Evolutionary conservation across 1,140 invertebrate species (phyloP).

Genomic region (Lordiphosa stackelbergi): DNA sequence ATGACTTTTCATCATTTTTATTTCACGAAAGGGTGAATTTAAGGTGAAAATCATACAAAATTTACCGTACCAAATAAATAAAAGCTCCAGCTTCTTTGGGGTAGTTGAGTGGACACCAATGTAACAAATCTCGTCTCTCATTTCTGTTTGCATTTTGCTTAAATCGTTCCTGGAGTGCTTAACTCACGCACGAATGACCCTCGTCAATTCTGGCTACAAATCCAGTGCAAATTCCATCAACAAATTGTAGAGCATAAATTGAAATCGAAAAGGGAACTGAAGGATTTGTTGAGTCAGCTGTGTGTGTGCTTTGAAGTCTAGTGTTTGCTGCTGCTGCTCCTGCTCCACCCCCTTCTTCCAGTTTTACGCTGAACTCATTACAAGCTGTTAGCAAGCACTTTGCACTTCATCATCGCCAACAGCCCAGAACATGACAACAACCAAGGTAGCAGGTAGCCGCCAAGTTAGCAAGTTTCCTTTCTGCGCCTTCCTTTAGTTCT

Average conservation of each 20-base stretch:
- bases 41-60: no score
- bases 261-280: conserved; percentile 25
- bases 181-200: conserved; percentile 40
- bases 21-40: not conserved
- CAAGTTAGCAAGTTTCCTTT: not conserved
- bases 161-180: conserved; percentile 8
- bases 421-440: conserved; percentile 9
- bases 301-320: not conserved
- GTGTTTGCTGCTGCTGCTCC: not conserved
- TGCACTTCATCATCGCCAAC: conserved; percentile 59
- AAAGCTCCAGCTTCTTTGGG: no score
- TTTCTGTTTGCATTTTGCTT: conserved; percentile 34
- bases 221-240: conserved; percentile 36
- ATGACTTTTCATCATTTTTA: conserved; percentile 48
- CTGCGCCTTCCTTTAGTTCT: no score
- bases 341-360: not conserved
- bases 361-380: conserved; percentile 59
- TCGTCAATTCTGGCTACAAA: conserved; percentile 26
- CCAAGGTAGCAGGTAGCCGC: conserved; percentile 20
- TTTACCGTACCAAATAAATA: no score
- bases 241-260: conserved; percentile 36
- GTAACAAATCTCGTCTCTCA: conserved; percentile 13
- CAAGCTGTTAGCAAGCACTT: conserved; percentile 71
- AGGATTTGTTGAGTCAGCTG: conserved; percentile 40
- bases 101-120: no score